These are phyloP conservation scores for Athetis lepigone DNA, from an alignment of 2,888 invertebrate species.

Conservation along the genomic window DNA sequence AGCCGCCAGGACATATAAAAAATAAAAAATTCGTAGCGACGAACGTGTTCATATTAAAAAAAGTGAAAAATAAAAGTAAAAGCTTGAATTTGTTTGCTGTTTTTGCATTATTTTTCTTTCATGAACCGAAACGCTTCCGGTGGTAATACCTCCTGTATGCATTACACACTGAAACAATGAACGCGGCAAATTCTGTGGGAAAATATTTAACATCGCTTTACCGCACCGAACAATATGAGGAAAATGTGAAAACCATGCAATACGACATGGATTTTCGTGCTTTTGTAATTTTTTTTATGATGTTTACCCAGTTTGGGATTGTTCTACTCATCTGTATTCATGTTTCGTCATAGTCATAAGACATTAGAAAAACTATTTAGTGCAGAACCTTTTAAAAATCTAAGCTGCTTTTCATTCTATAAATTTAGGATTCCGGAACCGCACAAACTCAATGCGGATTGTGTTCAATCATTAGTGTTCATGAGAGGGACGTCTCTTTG, in stretches of 20 bases:
- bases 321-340: neutral
- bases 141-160: conserved; percentile 43
- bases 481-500: conserved; percentile 5
- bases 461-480: conserved; percentile 8
- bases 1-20: conserved; percentile 30
- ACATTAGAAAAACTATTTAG: neutral
- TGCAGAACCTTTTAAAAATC: neutral
- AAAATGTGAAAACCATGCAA: conserved; percentile 24
- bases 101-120: conserved; percentile 44
- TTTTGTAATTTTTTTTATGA: neutral
- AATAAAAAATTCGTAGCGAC: conserved; percentile 36
- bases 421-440: neutral
- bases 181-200: conserved; percentile 26
- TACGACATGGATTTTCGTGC: neutral
- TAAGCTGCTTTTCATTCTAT: no score
- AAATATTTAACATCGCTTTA: conserved; percentile 36
- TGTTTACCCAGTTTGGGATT: conserved; percentile 8
- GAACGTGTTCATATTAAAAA: conserved; percentile 63
- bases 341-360: no score
- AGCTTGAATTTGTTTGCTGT: conserved; percentile 38
- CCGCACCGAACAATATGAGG: neutral
- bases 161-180: conserved; percentile 49
- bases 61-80: conserved; percentile 47
- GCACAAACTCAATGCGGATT: neutral
- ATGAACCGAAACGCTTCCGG: conserved; percentile 46